A percentile compares a stretch with the other conserved stretches of the same genome.
phyloP scores from a whole-genome alignment of 2,113 vertebrate species.

The Hymenochirus boettgeri region DNA sequence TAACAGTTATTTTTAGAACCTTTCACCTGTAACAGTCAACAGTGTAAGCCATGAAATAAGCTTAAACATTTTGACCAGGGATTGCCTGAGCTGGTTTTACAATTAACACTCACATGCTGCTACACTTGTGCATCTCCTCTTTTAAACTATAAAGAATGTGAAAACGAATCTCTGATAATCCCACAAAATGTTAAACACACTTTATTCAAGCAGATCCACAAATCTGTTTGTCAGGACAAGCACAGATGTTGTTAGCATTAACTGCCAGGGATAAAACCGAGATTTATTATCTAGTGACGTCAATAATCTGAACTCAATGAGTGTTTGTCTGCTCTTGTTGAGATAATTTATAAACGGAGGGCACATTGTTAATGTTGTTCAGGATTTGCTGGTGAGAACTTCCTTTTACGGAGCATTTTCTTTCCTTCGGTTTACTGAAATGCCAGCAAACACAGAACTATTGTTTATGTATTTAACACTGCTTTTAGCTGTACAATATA shows the following conservation, averaged over 20 bases:
- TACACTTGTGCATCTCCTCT: neutral
- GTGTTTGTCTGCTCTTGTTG: conserved; percentile 18
- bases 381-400: conserved; percentile 6
- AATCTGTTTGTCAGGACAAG: neutral
- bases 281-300: conserved; percentile 27
- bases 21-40: no score
- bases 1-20: no score
- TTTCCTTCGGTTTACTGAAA: conserved; percentile 20
- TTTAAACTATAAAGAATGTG: no score
- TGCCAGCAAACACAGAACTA: conserved; percentile 26
- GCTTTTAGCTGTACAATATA: no score
- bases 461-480: no score
- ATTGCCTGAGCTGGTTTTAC: conserved; percentile 8
- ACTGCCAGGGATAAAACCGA: conserved; percentile 1
- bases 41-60: no score
- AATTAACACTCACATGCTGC: neutral
- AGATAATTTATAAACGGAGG: conserved; percentile 33
- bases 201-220: neutral
- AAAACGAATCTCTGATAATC: neutral
- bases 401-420: conserved; percentile 37
- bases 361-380: conserved; percentile 32
- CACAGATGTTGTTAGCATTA: conserved; percentile 13
- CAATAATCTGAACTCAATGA: conserved; percentile 1
- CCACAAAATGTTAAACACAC: neutral
- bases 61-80: conserved; percentile 8